phyloP scores from a whole-genome alignment of 2,113 vertebrate genomes.

The Synchiropus splendidus region DNA sequence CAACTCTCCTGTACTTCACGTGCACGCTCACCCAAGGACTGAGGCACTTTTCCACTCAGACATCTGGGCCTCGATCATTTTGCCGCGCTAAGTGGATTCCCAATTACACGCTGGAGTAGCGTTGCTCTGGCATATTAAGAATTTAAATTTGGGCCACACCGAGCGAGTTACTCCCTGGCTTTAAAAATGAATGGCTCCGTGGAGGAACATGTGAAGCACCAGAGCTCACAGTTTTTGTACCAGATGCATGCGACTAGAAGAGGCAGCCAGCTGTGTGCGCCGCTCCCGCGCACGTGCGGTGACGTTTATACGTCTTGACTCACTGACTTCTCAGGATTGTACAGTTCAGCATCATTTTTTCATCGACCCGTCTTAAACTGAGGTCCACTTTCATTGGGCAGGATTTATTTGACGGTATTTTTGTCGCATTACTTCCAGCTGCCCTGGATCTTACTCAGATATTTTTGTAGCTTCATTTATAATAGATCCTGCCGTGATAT shows the following conservation, averaged over 20 bases:
- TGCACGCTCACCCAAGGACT: conserved; percentile 5
- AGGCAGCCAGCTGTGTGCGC: conserved; percentile 36
- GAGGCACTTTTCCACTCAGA: conserved; percentile 22
- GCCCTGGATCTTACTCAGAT: too few species aligned
- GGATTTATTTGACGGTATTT: too few species aligned
- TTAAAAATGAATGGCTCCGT: conserved; percentile 47
- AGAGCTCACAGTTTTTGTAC: conserved; percentile 25
- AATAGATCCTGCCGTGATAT: too few species aligned
- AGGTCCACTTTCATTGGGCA: too few species aligned
- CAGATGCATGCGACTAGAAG: conserved; percentile 27
- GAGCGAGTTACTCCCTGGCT: conserved; percentile 23
- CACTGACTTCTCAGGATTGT: too few species aligned
- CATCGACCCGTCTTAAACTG: too few species aligned
- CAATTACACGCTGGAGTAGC: conserved; percentile 65
- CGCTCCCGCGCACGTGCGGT: too few species aligned
- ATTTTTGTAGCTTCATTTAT: too few species aligned
- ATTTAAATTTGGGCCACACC: conserved; percentile 38
- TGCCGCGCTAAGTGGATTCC: conserved; percentile 41
- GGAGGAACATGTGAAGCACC: conserved; percentile 20
- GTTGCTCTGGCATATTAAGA: conserved; percentile 40
- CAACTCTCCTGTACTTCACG: conserved; percentile 8
- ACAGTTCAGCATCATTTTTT: too few species aligned
- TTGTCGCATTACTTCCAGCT: too few species aligned
- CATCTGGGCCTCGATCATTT: conserved; percentile 52
- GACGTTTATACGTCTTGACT: conserved; percentile 3